Percentiles rank a stretch among this genome's conserved stretches.
Evolutionary conservation across 2,113 vertebrate genomes (phyloP).

Genomic region (Panthera uncia): DNA sequence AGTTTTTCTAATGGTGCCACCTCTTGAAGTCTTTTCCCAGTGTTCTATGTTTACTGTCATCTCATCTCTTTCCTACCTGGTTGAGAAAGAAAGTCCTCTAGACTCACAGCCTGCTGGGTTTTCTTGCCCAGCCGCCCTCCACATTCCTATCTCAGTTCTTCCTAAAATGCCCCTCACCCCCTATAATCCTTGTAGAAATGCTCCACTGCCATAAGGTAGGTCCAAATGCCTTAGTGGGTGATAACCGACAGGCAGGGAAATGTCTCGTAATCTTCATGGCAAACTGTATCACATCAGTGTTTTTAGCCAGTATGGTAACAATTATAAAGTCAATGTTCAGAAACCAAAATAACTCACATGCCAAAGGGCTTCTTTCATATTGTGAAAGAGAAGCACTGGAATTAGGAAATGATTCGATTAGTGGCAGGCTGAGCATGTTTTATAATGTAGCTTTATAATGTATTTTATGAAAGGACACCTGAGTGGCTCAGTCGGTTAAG

Average conservation of each 20-base stretch:
- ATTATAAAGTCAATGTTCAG: neutral
- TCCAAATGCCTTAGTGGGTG: neutral
- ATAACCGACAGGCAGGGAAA: neutral
- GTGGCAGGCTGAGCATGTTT: neutral
- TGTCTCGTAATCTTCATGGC: neutral
- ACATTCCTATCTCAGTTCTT: neutral
- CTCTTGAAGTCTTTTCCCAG: neutral
- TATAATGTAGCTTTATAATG: neutral
- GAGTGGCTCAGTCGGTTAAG: too few species aligned
- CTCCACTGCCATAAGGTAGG: neutral
- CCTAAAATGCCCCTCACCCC: rapidly evolving
- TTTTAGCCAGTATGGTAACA: neutral
- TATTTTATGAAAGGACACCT: neutral
- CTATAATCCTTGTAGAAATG: neutral
- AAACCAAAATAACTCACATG: neutral
- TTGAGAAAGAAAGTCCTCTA: neutral
- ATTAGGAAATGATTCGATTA: neutral
- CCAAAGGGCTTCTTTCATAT: neutral
- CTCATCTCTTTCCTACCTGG: neutral
- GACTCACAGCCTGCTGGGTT: neutral
- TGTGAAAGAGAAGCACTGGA: neutral
- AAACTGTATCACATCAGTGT: neutral
- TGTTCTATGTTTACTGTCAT: neutral
- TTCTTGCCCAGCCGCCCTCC: neutral
- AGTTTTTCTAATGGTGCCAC: neutral